Base-by-base conservation (phyloP, 1,140 invertebrate genomes). In the Pogonus chalceus region DNA sequence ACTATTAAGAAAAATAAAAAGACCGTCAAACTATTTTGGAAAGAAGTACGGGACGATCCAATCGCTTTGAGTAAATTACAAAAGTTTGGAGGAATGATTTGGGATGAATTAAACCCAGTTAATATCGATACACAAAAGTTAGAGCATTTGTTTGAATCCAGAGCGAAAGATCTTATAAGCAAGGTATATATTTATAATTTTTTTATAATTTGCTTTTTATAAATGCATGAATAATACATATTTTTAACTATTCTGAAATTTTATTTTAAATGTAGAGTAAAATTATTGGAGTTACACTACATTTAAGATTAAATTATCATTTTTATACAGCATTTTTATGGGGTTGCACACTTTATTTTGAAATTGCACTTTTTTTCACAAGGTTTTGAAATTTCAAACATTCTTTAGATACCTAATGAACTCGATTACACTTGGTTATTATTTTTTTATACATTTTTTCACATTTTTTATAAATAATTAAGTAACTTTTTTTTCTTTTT, bases 11-110 rank as follows among this genome's bases (percentile, higher is more conserved):
- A 96, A 69, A 93, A 83, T 62, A 97, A 96, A 69, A 98, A 98
- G 71, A 98, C 96, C n/a, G 87, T 98, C 2, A 97, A 97, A 75
- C 74, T 99, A n/a, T 98, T 99, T 70, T 99, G 96, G 96, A 90
- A 90, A 68, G 92, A 98, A 74, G 84, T 92, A 2, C 79, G 88
- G 56, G 90, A 95, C 57, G 90, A 92, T 68, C 81, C 83, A 18
- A 78, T 86, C 16, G 82, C 87, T 12, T 72, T 85, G 31, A 78
- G 84, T 2, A 80, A 81, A 56, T 67, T 81, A 56, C 74, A 79
- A 24, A 83, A 84, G 59, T 69, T 76, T 55, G 75, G 76, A 35
- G 81, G 81, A 20, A 92, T 92, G 56, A 90, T 99, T 64, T 99
- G 97, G 97, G 92, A 96, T 69, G 92, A 96, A 65, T 68, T 99